Base-by-base conservation (phyloP, 2,888 invertebrate species). In the Hedychridium roseum region DNA sequence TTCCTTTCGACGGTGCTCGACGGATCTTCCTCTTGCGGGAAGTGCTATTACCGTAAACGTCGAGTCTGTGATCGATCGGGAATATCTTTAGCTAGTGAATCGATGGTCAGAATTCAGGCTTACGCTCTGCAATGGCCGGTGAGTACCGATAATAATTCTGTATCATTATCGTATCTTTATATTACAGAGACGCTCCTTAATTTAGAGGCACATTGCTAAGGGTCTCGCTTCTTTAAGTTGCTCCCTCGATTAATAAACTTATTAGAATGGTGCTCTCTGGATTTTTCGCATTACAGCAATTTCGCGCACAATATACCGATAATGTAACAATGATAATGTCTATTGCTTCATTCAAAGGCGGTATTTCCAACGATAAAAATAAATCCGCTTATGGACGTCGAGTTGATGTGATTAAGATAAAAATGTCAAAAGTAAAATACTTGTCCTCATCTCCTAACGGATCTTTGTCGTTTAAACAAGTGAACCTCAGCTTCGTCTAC, bases 181-280 rank as follows among this genome's bases (percentile, higher is more conserved):
- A 66, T 67, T 73, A 72, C 68, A 70, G 56, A 70, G 71, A 75
- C 67, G 68, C 75, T 76, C 76, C 75, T 73, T 64, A 74, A 74
- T 76, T 76, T 76, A 76, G 76, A 76, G 76, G 76, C 76, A 77
- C 76, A 74, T 76, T 69, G 71, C 76, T 75, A 76, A 76, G 75
- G 76, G 76, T 76, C 66, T 74, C 68, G 68, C 69, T 74, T 70
- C 64, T 64, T 68, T 60, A 61, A 65, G 48, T 70, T 71, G 64
- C 67, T 71, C 71, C 68, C 69, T 73, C 71, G 66, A 46, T 69
- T 59, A 70, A 71, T 52, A 47, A 71, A 71, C 64, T 65, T 68
- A 72, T 70, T 57, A 63, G 50, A 52, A 59, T 58, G 56, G 55
- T 57, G 47, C 52, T 61, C 60, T 56, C 58, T 60, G 38, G 60